A percentile compares a stretch with the other conserved stretches of the same genome.
These are phyloP conservation scores for Tenthredo livida DNA, from an alignment of 2,888 invertebrate species.

Conservation along the genomic window DNA sequence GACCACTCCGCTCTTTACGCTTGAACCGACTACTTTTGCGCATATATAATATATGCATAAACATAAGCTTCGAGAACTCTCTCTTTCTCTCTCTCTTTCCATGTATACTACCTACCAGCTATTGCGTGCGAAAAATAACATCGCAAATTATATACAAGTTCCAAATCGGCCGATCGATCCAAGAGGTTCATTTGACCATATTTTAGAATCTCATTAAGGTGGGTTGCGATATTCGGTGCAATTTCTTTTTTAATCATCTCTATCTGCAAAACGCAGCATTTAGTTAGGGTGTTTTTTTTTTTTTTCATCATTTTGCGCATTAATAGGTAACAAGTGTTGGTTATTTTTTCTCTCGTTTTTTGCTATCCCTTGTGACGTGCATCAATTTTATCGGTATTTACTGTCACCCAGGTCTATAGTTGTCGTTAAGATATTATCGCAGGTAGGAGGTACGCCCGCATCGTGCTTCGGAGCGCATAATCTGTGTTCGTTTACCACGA, in stretches of 20 bases:
- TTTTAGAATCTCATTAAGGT: not conserved
- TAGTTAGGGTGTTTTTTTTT: not conserved
- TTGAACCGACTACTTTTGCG: not conserved
- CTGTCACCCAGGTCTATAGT: conserved; percentile 16
- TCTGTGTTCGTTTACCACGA: conserved; percentile 1
- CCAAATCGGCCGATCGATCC: not conserved
- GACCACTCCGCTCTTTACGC: not conserved
- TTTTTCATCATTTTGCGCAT: not conserved
- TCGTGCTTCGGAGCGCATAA: not conserved
- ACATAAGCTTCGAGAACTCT: not conserved
- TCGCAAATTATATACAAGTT: not conserved
- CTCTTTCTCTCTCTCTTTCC: not conserved
- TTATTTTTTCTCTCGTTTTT: not conserved
- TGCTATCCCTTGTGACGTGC: not conserved
- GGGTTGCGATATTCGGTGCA: too few species aligned
- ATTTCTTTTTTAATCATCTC: too few species aligned
- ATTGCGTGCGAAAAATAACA: not conserved
- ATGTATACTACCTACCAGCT: not conserved
- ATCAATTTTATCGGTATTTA: conserved; percentile 28
- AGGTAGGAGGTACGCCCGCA: not conserved
- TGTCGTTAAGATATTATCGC: conserved; percentile 30
- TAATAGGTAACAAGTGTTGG: not conserved
- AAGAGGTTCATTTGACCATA: not conserved
- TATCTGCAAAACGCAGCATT: not conserved
- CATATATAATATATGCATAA: not conserved